Evolutionary conservation across 2,888 invertebrate species (phyloP).

Genomic region (Hypercompe scribonia): DNA sequence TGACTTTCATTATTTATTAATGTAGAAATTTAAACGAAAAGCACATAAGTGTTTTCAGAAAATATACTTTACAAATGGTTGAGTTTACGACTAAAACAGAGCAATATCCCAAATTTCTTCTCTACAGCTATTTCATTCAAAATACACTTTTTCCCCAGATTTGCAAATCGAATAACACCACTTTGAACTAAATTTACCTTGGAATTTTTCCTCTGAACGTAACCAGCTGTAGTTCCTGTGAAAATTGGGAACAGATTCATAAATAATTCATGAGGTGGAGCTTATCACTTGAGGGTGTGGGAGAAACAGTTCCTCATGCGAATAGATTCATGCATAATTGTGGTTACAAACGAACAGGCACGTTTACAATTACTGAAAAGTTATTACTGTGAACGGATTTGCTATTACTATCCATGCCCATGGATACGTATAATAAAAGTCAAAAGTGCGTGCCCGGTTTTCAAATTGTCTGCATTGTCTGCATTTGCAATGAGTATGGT

Average conservation of each 20-base stretch:
- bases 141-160: background rate
- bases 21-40: no score
- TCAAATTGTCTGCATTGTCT: no score
- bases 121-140: background rate
- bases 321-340: slow-evolving; percentile 30
- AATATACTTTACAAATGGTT: no score
- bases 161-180: slow-evolving; percentile 14
- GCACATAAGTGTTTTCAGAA: no score
- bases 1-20: no score
- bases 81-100: no score
- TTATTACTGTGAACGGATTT: no score
- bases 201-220: slow-evolving; percentile 19
- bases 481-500: no score
- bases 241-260: slow-evolving; percentile 39
- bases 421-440: no score
- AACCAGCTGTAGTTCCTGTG: slow-evolving; percentile 25
- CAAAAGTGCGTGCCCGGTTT: no score
- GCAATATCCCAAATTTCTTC: background rate
- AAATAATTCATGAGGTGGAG: slow-evolving; percentile 45
- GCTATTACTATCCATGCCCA: no score
- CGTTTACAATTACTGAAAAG: slow-evolving; percentile 7
- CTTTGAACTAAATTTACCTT: slow-evolving; percentile 12
- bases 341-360: slow-evolving; percentile 16
- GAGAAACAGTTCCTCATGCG: slow-evolving; percentile 16
- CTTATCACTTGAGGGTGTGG: slow-evolving; percentile 42